Percentiles rank a stretch among this genome's conserved stretches.
phyloP scores from a whole-genome alignment of 2,888 invertebrate genomes.

The Synanthedon myopaeformis region DNA sequence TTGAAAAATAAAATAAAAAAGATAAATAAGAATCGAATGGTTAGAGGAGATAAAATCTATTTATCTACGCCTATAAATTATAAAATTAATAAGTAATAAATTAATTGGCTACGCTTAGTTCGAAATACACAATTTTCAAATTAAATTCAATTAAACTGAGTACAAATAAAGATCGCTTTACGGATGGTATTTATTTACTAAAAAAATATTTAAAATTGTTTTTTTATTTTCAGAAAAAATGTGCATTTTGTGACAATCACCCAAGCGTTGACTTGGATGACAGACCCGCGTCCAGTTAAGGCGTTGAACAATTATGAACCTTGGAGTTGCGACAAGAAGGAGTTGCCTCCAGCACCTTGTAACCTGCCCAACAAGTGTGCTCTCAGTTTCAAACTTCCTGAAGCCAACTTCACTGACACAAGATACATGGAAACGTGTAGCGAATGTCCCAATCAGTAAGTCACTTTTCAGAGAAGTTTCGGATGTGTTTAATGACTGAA shows the following conservation, averaged over 20 bases:
- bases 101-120: too few species aligned
- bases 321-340: conserved; percentile 83
- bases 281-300: conserved; percentile 81
- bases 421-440: conserved; percentile 90
- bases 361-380: conserved; percentile 87
- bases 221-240: conserved; percentile 77
- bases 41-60: too few species aligned
- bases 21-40: too few species aligned
- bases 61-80: too few species aligned
- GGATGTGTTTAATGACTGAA: too few species aligned
- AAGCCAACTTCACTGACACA: conserved; percentile 81
- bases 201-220: neutral
- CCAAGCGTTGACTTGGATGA: conserved; percentile 91
- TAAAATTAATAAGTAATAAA: too few species aligned
- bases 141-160: too few species aligned
- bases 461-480: conserved; percentile 4
- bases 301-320: conserved; percentile 79
- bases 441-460: conserved; percentile 83
- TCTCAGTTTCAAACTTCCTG: conserved; percentile 80
- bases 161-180: too few species aligned
- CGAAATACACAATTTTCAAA: too few species aligned
- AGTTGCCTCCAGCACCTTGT: conserved; percentile 81
- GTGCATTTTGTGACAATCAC: conserved; percentile 90
- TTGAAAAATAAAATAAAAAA: too few species aligned
- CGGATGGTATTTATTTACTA: too few species aligned